Base-by-base conservation (phyloP, 2,113 vertebrate species). In the Corythaeola cristata region DNA sequence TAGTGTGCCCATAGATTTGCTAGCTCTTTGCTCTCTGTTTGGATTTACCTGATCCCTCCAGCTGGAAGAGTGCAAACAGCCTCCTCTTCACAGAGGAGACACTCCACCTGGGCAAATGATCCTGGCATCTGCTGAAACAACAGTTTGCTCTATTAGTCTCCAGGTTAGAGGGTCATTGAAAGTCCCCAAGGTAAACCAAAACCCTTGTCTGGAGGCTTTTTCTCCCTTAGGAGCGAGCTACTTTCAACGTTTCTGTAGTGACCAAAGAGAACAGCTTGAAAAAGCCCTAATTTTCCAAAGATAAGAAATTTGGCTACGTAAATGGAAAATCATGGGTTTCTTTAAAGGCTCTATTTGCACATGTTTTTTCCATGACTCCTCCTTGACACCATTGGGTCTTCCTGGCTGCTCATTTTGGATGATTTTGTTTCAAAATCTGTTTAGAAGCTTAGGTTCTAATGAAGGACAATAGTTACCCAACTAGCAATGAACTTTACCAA, bases 401-500 rank as follows among this genome's bases (percentile, higher is more conserved):
- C 44, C 91, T 95, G 81, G 30, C 32, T 93, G 90, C 60, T 93
- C 39, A 60, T 88, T 92, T 91, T 88, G 64, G 58, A 93, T 90
- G 5, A 66, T 79, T 89, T 87, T 89, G 67, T 91, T 96, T 92
- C 89, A 92, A 93, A 96, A 82, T 89, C 92, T 88, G 44, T 95
- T 96, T 90, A 78, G 89, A 93, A 91, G 69, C 71, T 93, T 95
- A 95, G 85, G 41, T 94, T 97, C 88, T 95, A 93, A 89, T 1
- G 33, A 84, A 96, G 62, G 63, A 91, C 88, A 92, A 78, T 89
- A 96, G 97, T 97, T 94, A 89, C 39, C 44, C 60, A 89, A 55
- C 37, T 89, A 96, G 96, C 96, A 94, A 97, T 94, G 88, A 93
- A 93, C 30, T 85, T 81, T 83, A 92, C 93, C 86, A 90, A 71